phyloP scores from a whole-genome alignment of 2,797 vertebrate species.

The Lemur catta region DNA sequence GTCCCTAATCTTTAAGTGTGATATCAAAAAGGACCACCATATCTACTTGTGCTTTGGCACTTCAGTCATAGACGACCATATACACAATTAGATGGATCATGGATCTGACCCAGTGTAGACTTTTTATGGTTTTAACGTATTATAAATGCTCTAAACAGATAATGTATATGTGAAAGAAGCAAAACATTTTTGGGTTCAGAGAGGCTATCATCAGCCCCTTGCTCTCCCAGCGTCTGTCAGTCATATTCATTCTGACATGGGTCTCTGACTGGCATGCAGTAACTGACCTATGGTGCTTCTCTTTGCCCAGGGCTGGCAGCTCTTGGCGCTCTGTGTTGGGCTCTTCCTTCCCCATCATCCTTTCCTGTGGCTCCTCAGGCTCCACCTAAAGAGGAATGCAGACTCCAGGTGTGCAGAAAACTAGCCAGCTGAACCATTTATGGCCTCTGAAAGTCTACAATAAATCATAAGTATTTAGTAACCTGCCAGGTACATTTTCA shows the following conservation, averaged over 20 bases:
- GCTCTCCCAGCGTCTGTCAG: background rate
- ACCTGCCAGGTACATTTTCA: background rate
- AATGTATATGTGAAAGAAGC: background rate
- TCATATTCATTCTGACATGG: background rate
- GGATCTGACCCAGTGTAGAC: background rate
- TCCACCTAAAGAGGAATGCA: slow-evolving; percentile 93
- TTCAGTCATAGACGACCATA: background rate
- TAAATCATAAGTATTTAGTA: slow-evolving; percentile 47
- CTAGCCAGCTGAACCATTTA: background rate
- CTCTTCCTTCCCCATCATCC: slow-evolving; percentile 96
- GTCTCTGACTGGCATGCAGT: rapidly evolving
- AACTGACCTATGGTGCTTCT: slow-evolving; percentile 45
- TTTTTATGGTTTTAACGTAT: background rate
- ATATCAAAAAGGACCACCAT: background rate
- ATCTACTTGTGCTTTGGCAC: background rate
- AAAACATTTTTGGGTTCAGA: background rate
- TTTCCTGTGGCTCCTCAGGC: slow-evolving; percentile 95
- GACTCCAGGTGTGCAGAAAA: slow-evolving; percentile 91
- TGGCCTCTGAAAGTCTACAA: background rate
- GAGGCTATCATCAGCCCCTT: background rate
- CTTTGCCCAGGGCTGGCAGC: slow-evolving; percentile 94
- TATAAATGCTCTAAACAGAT: background rate
- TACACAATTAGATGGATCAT: background rate
- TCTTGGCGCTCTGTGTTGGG: slow-evolving; percentile 94
- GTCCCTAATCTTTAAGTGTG: background rate